Conservation (phyloP, 2,888 invertebrate genomes). For the Phyllotreta cruciferae region DNA sequence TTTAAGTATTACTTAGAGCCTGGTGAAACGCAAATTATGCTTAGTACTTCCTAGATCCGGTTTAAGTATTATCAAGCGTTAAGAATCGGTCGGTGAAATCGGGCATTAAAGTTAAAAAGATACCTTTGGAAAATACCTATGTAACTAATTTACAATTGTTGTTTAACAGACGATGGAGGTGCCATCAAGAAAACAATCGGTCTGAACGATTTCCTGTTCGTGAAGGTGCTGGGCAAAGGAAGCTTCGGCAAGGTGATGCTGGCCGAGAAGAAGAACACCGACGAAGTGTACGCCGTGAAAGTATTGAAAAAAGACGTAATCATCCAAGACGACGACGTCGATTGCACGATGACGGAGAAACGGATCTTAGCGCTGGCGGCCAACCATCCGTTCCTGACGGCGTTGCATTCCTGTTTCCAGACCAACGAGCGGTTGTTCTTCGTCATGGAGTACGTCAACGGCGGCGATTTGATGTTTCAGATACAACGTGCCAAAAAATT, state of each 20-base stretch:
- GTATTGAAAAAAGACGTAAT: slow-evolving; percentile 97
- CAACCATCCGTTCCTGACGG: slow-evolving; percentile 96
- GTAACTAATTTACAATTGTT: not conserved
- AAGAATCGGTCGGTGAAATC: too few relatives aligned
- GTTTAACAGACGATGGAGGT: slow-evolving; percentile 27
- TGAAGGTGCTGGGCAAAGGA: slow-evolving; percentile 98
- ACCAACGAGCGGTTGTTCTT: slow-evolving; percentile 90
- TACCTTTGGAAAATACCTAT: too few relatives aligned
- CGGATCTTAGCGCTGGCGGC: slow-evolving; percentile 96
- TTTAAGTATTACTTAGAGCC: too few relatives aligned
- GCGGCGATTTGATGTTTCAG: slow-evolving; percentile 99
- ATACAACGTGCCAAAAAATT: slow-evolving; percentile 98
- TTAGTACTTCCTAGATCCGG: too few relatives aligned
- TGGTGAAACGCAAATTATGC: too few relatives aligned
- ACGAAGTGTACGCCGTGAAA: slow-evolving; percentile 89
- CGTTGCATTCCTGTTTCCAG: slow-evolving; percentile 96
- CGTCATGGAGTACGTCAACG: slow-evolving; percentile 99
- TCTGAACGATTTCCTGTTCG: slow-evolving; percentile 92
- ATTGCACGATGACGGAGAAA: slow-evolving; percentile 99
- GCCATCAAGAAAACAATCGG: slow-evolving; percentile 65
- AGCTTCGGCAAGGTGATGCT: slow-evolving; percentile 99
- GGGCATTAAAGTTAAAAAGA: too few relatives aligned
- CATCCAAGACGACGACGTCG: slow-evolving; percentile 98
- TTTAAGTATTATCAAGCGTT: too few relatives aligned
- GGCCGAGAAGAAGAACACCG: slow-evolving; percentile 91